A percentile compares a stretch with the other conserved stretches of the same genome.
These are phyloP conservation scores for Catharus bicknelli DNA, from an alignment of 2,113 vertebrate species.

Conservation along the genomic window DNA sequence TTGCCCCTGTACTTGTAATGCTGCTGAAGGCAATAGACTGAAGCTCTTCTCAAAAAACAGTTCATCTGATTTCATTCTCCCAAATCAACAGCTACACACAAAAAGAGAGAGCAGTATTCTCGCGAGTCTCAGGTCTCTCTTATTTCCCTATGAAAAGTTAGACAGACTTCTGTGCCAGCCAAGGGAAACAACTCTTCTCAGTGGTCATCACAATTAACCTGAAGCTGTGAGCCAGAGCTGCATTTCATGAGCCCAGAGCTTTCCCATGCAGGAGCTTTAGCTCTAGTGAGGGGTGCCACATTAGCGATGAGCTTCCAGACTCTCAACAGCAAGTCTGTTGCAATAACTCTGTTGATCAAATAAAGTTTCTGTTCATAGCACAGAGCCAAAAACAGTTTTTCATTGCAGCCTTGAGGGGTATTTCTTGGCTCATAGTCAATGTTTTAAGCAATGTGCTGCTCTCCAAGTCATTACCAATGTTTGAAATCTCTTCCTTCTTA, in stretches of 20 bases:
- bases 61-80: neutral
- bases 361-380: constrained; percentile 15
- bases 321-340: constrained; percentile 35
- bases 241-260: neutral
- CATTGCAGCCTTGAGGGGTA: constrained; percentile 55
- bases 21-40: neutral
- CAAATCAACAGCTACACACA: neutral
- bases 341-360: constrained; percentile 50
- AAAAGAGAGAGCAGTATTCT: neutral
- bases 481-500: constrained; percentile 45
- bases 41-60: neutral
- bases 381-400: constrained; percentile 51
- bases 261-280: neutral
- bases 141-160: neutral
- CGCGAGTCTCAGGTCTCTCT: neutral
- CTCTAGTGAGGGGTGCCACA: neutral
- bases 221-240: neutral
- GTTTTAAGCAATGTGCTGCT: constrained; percentile 41
- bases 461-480: constrained; percentile 33
- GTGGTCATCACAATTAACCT: neutral
- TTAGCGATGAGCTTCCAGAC: neutral
- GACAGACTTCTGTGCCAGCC: neutral
- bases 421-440: constrained; percentile 24
- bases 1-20: neutral
- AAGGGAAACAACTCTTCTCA: neutral